Evolutionary conservation across 2,113 vertebrate species (phyloP).

Genomic region (Vimba vimba): DNA sequence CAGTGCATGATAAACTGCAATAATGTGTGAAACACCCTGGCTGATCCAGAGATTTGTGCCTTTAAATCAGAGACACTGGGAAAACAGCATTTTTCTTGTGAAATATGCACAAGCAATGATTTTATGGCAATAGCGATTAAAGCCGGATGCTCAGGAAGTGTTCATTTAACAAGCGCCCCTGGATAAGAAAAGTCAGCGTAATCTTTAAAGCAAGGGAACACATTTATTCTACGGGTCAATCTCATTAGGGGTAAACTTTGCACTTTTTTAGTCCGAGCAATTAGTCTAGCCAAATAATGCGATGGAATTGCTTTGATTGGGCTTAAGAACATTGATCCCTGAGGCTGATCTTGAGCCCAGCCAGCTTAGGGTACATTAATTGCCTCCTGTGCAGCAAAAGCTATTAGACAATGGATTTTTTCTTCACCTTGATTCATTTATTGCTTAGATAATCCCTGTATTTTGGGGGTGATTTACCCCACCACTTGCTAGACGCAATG

Average conservation of each 20-base stretch:
- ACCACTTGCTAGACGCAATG: constrained; percentile 38
- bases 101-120: constrained; percentile 25
- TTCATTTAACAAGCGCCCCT: constrained; percentile 11
- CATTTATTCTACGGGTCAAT: constrained; percentile 50
- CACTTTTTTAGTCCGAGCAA: constrained; percentile 44
- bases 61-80: neutral
- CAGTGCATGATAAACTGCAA: neutral
- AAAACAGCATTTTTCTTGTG: constrained; percentile 4
- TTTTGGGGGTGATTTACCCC: constrained; percentile 44
- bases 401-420: constrained; percentile 64
- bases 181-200: constrained; percentile 21
- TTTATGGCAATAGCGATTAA: constrained; percentile 5
- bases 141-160: neutral
- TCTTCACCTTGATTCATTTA: constrained; percentile 56
- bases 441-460: constrained; percentile 47
- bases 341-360: constrained; percentile 54
- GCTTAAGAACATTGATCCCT: constrained; percentile 51
- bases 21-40: neutral
- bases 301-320: constrained; percentile 51
- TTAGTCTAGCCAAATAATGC: constrained; percentile 50
- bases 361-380: constrained; percentile 60
- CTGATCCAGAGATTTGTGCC: neutral
- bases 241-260: constrained; percentile 34
- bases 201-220: constrained; percentile 39
- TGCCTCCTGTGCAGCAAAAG: constrained; percentile 56